Base-by-base conservation (phyloP, 2,888 invertebrate genomes). In the Anthophora plumipes region DNA sequence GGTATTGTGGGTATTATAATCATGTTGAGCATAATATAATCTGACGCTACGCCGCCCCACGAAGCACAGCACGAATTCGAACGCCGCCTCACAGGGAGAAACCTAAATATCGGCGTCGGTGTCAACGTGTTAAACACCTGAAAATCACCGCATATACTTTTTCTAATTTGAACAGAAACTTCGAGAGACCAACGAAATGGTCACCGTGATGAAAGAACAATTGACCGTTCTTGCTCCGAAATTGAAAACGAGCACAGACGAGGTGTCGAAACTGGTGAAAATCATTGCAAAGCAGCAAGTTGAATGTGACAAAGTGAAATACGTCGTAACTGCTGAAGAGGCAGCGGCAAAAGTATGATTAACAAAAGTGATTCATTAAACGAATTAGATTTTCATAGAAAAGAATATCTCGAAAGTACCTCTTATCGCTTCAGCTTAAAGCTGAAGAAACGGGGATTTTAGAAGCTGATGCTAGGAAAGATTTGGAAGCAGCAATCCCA, bases 401-500 rank as follows among this genome's bases (percentile, higher is more conserved):
- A 31, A 55, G 17, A 9, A 25, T 31, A 14, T 55, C 25, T 46
- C 0, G 3, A 46, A 11, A 25, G 2, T 3, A 43, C n/a, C n/a
- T n/a, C n/a, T n/a, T 22, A 54, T 71, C 11, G 20, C 9, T 69
- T 69, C 55, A 96, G 96, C 94, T 95, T 84, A 98, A 98, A 95
- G 98, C 98, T 0, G 96, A 96, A 59, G 97, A 97, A 92, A 97
- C 97, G 0, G 96, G 96, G 93, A 95, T 95, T 60, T 95, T 98
- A 79, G 98, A 98, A 22, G 97, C 97, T 79, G 98, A 98, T 91
- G 97, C 97, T 1, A 97, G 98, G 84, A 94, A 94, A 87, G 98
- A 98, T 93, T 94, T 98, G 59, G 97, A 97, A 77, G 96, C 97
- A 9, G 98, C 98, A 0, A 95, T 98, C 94, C 98, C 98, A 0